Base-by-base conservation (phyloP, 2,888 invertebrate genomes). In the Phaedon cochleariae region DNA sequence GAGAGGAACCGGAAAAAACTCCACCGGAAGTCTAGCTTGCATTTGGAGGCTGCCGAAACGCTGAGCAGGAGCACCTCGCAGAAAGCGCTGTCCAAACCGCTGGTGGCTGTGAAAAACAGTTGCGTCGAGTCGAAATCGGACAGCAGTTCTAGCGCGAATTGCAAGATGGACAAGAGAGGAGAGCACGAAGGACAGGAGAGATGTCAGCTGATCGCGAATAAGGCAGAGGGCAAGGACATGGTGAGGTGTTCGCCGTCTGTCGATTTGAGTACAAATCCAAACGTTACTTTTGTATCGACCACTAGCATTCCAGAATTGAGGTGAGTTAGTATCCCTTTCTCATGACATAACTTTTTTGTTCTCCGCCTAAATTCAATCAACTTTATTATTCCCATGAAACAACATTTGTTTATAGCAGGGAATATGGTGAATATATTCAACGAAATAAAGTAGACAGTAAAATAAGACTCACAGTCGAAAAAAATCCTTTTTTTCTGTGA, bases 211-310 rank as follows among this genome's bases (percentile, higher is more conserved):
- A 55, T 41, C 41, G 67, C 62, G 20, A 65, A 68, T 4, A 64
- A 69, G 6, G 29, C 69, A n/a, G 73, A 70, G 15, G 31, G 12
- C 2, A 72, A 69, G 55, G 71, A 71, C n/a, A 68, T 72, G 22
- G 70, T 74, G 22, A 74, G 74, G 65, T 81, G 82, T 73, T 83
- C 82, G 55, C 81, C 80, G 18, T 72, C 76, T 15, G 75, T 81
- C 6, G 83, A 83, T 70, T 68, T 82, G 18, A 79, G 79, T n/a
- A 76, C 80, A 26, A 80, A 82, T 76, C 81, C 81, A 6, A 79
- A 77, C 45, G 81, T 82, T 58, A 81, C 82, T 4, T 83, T 78
- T 65, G 82, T 82, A 26, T 75, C 79, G 57, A 76, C 75, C 51
- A 74, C 75, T 63, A 81, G 76, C 76, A 77, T 77, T 72, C 75